Percentiles rank a stretch among this genome's conserved stretches.
phyloP scores from a whole-genome alignment of 2,888 invertebrate species.

The Pocota personata region DNA sequence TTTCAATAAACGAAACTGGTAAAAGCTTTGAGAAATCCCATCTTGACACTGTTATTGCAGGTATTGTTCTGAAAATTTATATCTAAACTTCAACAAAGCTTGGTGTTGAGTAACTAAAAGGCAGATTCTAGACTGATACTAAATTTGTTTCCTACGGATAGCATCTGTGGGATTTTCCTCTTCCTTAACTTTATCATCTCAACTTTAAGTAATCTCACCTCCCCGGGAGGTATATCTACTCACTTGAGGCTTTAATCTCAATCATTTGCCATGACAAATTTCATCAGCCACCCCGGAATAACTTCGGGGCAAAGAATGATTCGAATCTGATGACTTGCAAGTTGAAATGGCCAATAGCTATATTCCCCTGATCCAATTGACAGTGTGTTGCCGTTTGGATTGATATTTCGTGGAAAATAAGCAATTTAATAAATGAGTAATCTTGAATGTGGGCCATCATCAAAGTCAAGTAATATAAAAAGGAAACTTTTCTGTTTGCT shows the following conservation, averaged over 20 bases:
- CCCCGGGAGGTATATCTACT: not conserved
- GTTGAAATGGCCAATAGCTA: conserved; percentile 3
- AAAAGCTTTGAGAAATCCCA: too few relatives aligned
- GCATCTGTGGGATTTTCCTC: not conserved
- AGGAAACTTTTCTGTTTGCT: not conserved
- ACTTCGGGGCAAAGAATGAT: not conserved
- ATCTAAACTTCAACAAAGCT: too few relatives aligned
- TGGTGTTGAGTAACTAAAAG: not conserved
- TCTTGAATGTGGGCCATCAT: not conserved
- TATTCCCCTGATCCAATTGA: conserved; percentile 1
- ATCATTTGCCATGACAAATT: conserved; percentile 15
- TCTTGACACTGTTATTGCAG: too few relatives aligned
- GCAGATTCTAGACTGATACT: not conserved
- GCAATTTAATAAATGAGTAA: conserved; percentile 13
- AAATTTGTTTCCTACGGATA: not conserved
- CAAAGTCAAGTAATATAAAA: not conserved
- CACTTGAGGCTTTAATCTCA: conserved; percentile 2
- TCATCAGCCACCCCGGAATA: conserved; percentile 1
- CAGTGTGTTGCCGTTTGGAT: conserved; percentile 4
- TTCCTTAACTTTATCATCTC: not conserved
- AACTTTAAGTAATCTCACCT: not conserved
- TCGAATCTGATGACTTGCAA: conserved; percentile 9
- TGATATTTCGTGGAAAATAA: conserved; percentile 5
- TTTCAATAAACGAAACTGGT: not conserved
- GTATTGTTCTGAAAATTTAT: not conserved